A percentile compares a stretch with the other conserved stretches of the same genome.
Evolutionary conservation across 2,888 invertebrate species (phyloP).

Genomic region (Tyria jacobaeae): DNA sequence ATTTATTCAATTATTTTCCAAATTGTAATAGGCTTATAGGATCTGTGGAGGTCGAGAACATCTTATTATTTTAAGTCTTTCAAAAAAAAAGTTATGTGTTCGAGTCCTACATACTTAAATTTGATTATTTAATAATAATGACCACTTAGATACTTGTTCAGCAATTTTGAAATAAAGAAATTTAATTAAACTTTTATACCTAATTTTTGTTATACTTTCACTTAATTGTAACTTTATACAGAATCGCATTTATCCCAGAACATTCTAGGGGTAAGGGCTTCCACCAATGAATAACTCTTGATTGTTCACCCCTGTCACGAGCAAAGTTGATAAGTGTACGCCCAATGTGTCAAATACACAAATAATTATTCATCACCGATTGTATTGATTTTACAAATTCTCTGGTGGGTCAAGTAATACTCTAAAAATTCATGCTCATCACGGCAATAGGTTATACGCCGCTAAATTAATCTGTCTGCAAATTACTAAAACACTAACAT

Average conservation of each 20-base stretch:
- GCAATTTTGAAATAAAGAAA: no score
- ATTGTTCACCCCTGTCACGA: conserved; percentile 3
- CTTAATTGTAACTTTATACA: background rate
- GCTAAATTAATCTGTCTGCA: background rate
- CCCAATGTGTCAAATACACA: conserved; percentile 5
- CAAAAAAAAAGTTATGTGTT: no score
- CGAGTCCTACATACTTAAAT: no score
- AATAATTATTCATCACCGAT: background rate
- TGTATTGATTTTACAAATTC: background rate
- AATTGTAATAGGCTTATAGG: no score
- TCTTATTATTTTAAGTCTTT: no score
- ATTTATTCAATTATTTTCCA: no score
- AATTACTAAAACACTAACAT: no score
- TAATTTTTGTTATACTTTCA: background rate
- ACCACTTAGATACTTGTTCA: no score
- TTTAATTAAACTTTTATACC: background rate
- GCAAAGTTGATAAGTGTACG: background rate
- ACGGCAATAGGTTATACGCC: background rate
- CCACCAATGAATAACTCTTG: background rate
- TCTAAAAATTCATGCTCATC: background rate
- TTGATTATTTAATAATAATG: no score
- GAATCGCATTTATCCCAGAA: background rate
- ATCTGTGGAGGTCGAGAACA: no score
- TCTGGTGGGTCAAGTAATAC: no score
- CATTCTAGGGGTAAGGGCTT: background rate